Base-by-base conservation (phyloP, 2,797 vertebrate genomes). In the Kryptolebias ocellatus region DNA sequence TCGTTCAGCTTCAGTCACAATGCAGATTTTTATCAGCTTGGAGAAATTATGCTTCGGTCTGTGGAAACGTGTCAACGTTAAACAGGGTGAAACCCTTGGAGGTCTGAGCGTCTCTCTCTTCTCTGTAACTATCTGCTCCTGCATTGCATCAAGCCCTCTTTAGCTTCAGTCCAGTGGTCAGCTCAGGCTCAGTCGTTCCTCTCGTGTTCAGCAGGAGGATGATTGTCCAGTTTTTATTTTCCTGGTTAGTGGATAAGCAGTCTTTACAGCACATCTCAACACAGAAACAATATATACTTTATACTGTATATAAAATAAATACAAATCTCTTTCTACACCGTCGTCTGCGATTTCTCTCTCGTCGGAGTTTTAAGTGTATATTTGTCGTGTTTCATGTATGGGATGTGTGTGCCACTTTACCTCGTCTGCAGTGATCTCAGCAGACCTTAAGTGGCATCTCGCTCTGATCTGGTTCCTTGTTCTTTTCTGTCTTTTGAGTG, bases 241-340 rank as follows among this genome's bases (percentile, higher is more conserved):
- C 86, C 83, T 70, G 79, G 76, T 74, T 83, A 74, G 76, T 70
- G 67, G 72, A 80, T 72, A 78, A 62, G 62, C 73, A 77, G 89
- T 84, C 67, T 83, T 72, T 86, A 88, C 87, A 86, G 84, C 79
- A 90, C 87, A 84, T 83, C 81, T 85, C 79, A 82, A 93, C 83
- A 92, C 90, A 79, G 67, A 82, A 89, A 90, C 86, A 89, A 91
- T 93, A 89, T 92, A 93, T 90, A 91, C 78, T 90, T 89, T 87
- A 82, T 89, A 84, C 53, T 75, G 74, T 85, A 92, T 92, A 93
- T 87, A 94, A 94, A 94, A 94, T 93, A 94, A 94, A 94, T 93
- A 94, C 90, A 94, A 94, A 93, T 94, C 83, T 92, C 83, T 92
- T 76, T 74, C 87, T 74, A 72, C 74, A 72, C 64, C 66, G 64